These are phyloP conservation scores for Origma solitaria DNA, from an alignment of 2,113 vertebrate species.

Conservation along the genomic window DNA sequence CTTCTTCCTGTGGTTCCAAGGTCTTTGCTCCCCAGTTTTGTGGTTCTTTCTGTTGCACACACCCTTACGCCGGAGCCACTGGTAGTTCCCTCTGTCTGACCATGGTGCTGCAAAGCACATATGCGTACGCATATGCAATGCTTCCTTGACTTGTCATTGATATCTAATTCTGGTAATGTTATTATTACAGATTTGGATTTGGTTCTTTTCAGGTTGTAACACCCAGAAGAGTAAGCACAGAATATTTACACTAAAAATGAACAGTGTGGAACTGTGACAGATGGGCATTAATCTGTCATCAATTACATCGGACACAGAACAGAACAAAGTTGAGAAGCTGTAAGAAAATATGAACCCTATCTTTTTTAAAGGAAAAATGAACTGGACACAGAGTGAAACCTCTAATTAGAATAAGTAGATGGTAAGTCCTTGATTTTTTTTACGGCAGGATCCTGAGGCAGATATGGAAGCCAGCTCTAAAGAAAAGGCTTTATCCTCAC, in stretches of 20 bases:
- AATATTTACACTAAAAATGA: slow-evolving; percentile 64
- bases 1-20: neutral
- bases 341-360: slow-evolving; percentile 51
- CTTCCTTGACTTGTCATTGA: slow-evolving; percentile 32
- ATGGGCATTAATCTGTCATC: slow-evolving; percentile 67
- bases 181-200: slow-evolving; percentile 15
- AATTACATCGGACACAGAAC: slow-evolving; percentile 57
- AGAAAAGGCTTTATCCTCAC: neutral
- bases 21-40: neutral
- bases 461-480: neutral
- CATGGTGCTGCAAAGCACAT: neutral
- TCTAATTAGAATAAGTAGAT: neutral
- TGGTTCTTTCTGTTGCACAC: neutral
- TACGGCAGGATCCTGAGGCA: neutral
- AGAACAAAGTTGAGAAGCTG: slow-evolving; percentile 50
- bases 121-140: slow-evolving; percentile 17
- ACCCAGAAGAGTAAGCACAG: slow-evolving; percentile 51
- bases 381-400: neutral
- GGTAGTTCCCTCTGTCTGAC: neutral
- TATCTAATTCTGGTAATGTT: slow-evolving; percentile 30
- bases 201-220: slow-evolving; percentile 51
- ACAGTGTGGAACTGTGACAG: slow-evolving; percentile 55
- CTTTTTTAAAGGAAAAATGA: neutral
- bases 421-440: neutral
- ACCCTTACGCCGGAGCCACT: neutral